phyloP scores from a whole-genome alignment of 30 jellyfish, hydroid and myxozoan species.

The Aurelia aurita complex sp. Pacific region DNA sequence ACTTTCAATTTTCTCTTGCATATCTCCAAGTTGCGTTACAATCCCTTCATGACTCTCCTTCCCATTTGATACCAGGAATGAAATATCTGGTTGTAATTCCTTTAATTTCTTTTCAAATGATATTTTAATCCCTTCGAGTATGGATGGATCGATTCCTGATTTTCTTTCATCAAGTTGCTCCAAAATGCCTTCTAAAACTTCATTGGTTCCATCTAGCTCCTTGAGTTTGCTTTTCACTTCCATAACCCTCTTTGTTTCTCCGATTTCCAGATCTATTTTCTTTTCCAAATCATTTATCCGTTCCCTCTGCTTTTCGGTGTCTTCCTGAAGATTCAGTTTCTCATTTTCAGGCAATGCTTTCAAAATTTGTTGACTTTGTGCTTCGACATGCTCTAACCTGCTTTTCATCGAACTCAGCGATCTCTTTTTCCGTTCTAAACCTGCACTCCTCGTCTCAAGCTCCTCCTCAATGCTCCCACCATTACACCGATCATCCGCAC shows the following conservation, averaged over 20 bases:
- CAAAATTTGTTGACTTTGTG: not conserved
- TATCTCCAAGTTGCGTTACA: not conserved
- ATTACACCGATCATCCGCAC: not conserved
- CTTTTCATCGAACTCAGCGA: not conserved
- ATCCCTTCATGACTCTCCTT: not conserved
- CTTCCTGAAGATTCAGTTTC: not conserved
- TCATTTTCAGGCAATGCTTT: not conserved
- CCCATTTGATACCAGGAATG: not conserved
- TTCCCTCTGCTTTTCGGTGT: not conserved
- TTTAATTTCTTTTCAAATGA: not conserved
- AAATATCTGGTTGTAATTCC: not conserved
- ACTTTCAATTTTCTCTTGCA: not conserved
- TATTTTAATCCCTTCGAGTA: not conserved
- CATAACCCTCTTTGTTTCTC: not conserved
- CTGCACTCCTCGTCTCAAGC: not conserved
- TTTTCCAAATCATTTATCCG: not conserved
- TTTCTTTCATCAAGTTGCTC: conserved; percentile 1
- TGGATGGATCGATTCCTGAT: conserved; percentile 2
- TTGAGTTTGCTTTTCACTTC: not conserved
- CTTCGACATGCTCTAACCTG: not conserved
- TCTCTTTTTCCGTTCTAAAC: not conserved
- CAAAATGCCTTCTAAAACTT: not conserved
- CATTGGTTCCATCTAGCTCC: not conserved
- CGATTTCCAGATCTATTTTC: not conserved
- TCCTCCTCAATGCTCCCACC: not conserved